phyloP scores from a whole-genome alignment of 2,888 invertebrate genomes.

The Dilophus febrilis region DNA sequence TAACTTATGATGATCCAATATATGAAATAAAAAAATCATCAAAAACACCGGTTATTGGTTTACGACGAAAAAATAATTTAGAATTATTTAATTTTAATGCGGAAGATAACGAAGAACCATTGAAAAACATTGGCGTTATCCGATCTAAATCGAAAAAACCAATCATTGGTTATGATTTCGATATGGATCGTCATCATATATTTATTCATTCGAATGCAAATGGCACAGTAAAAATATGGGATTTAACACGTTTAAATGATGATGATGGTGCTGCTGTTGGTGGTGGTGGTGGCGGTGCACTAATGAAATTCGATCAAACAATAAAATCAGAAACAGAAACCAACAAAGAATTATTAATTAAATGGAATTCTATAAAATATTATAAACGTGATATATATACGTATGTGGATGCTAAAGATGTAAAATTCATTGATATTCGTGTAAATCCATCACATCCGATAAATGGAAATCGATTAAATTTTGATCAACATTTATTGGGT shows the following conservation, averaged over 20 bases:
- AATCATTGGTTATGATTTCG: conserved; percentile 21
- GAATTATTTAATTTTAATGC: conserved; percentile 13
- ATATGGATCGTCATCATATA: conserved; percentile 9
- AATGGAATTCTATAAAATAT: conserved; percentile 18
- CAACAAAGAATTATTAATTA: not conserved
- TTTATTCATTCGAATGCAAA: conserved; percentile 20
- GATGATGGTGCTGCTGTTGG: no score
- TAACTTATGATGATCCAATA: no score
- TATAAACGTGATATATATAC: conserved; percentile 16
- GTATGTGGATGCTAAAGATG: conserved; percentile 17
- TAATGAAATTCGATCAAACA: conserved; percentile 1
- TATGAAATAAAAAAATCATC: no score
- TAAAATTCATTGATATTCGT: conserved; percentile 20
- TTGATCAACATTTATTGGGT: conserved; percentile 2
- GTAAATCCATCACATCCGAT: conserved; percentile 14
- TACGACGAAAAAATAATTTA: conserved; percentile 17
- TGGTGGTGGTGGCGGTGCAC: no score
- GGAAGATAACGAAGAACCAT: not conserved
- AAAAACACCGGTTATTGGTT: conserved; percentile 9
- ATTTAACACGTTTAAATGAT: conserved; percentile 10
- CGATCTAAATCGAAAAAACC: conserved; percentile 15
- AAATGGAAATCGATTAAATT: conserved; percentile 8
- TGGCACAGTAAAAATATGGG: conserved; percentile 18
- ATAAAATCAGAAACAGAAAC: not conserved
- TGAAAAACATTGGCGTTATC: conserved; percentile 6